Conservation (phyloP, 2,888 invertebrate genomes). For the Lepidochrysops patricia region DNA sequence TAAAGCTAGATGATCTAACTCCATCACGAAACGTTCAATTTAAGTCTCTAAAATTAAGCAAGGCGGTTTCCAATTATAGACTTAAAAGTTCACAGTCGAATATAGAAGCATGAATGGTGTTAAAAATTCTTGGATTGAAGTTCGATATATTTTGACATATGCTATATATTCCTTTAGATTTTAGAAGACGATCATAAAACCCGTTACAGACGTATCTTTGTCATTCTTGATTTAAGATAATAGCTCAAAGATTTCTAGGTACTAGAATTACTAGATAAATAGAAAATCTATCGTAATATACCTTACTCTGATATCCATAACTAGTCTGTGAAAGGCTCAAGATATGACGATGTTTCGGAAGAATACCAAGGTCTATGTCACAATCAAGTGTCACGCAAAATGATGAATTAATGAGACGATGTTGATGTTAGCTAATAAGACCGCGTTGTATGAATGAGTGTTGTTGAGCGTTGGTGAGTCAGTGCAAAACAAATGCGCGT, state of each 20-base stretch:
- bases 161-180: too few species aligned
- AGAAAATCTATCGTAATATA: too few species aligned
- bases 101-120: neutral
- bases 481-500: conserved; percentile 62
- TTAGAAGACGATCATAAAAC: too few species aligned
- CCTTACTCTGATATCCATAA: too few species aligned
- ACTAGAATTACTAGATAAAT: too few species aligned
- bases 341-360: too few species aligned
- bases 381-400: neutral
- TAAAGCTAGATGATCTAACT: too few species aligned
- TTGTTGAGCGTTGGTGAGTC: conserved; percentile 60
- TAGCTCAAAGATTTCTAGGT: too few species aligned
- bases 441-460: conserved; percentile 45
- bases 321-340: too few species aligned
- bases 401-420: neutral
- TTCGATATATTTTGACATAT: too few species aligned
- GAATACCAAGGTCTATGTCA: neutral
- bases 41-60: neutral
- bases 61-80: neutral
- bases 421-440: conserved; percentile 18
- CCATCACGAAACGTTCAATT: neutral
- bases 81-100: neutral
- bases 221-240: too few species aligned
- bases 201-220: too few species aligned
- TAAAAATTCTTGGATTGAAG: neutral